A percentile compares a stretch with the other conserved stretches of the same genome.
Evolutionary conservation across 2,797 vertebrate species (phyloP).

Genomic region (Pangasius larnaudii): DNA sequence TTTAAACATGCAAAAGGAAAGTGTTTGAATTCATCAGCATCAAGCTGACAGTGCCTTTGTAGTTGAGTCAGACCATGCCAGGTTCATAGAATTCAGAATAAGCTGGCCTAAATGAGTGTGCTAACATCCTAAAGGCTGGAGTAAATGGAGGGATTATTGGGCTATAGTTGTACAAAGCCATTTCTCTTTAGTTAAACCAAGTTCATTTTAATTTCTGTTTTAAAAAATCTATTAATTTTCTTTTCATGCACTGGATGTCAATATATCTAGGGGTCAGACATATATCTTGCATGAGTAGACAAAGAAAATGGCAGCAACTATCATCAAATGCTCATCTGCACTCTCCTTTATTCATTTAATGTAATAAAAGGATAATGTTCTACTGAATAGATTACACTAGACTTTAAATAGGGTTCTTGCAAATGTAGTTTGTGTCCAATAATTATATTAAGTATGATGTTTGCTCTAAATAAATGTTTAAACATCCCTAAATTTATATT

Average conservation of each 20-base stretch:
- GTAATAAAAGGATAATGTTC: conserved; percentile 11
- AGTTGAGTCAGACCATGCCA: conserved; percentile 39
- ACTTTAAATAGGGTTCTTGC: conserved; percentile 31
- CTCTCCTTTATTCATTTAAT: not conserved
- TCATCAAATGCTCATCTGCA: not conserved
- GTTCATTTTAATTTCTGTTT: not conserved
- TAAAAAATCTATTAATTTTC: not conserved
- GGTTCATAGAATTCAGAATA: conserved; percentile 46
- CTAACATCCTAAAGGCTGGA: conserved; percentile 28
- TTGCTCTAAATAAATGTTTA: conserved; percentile 68
- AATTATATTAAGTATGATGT: conserved; percentile 65
- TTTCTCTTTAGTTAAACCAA: conserved; percentile 31
- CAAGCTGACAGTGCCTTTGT: conserved; percentile 52
- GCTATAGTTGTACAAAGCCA: conserved; percentile 17
- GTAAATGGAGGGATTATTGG: conserved; percentile 46
- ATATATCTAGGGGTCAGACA: not conserved
- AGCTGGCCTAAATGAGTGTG: conserved; percentile 29
- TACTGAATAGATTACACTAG: not conserved
- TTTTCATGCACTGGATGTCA: conserved; percentile 1
- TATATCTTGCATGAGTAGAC: not conserved
- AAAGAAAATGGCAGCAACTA: conserved; percentile 8
- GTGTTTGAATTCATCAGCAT: conserved; percentile 48
- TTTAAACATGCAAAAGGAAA: conserved; percentile 44
- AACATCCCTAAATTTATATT: conserved; percentile 65
- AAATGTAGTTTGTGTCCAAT: conserved; percentile 59